Conservation (phyloP, 2,113 vertebrate genomes). For the Phalacrocorax pelagicus region DNA sequence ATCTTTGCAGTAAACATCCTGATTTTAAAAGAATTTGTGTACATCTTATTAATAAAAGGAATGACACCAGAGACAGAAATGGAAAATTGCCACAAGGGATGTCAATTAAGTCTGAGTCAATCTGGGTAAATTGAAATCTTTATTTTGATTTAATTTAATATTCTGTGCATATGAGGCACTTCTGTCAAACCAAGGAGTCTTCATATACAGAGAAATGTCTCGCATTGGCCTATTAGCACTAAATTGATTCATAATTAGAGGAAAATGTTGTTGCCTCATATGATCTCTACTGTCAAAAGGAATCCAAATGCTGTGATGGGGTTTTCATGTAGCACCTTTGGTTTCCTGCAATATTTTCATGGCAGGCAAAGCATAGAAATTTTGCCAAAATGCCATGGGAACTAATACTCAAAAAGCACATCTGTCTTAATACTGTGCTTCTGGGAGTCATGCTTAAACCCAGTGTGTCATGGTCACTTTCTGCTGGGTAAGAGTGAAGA, state of each 20-base stretch:
- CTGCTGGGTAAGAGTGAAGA: neutral
- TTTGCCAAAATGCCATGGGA: neutral
- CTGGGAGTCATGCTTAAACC: neutral
- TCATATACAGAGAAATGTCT: neutral
- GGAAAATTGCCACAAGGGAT: conserved; percentile 26
- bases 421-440: neutral
- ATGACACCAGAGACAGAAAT: conserved; percentile 38
- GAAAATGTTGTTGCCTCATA: conserved; percentile 3
- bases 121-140: conserved; percentile 45
- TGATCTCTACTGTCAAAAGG: neutral
- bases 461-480: neutral
- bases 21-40: conserved; percentile 39
- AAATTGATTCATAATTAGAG: conserved; percentile 47
- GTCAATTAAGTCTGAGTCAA: conserved; percentile 44
- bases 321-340: neutral
- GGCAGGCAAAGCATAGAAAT: neutral
- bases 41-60: conserved; percentile 49
- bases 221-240: conserved; percentile 23
- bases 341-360: neutral
- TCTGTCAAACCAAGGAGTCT: neutral
- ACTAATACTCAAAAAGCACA: neutral
- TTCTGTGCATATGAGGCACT: conserved; percentile 7
- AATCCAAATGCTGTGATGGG: neutral
- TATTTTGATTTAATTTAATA: conserved; percentile 54
- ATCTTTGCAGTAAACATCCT: conserved; percentile 30